phyloP scores from a whole-genome alignment of 2,888 invertebrate genomes.

The Rhamphomyia laevipes region DNA sequence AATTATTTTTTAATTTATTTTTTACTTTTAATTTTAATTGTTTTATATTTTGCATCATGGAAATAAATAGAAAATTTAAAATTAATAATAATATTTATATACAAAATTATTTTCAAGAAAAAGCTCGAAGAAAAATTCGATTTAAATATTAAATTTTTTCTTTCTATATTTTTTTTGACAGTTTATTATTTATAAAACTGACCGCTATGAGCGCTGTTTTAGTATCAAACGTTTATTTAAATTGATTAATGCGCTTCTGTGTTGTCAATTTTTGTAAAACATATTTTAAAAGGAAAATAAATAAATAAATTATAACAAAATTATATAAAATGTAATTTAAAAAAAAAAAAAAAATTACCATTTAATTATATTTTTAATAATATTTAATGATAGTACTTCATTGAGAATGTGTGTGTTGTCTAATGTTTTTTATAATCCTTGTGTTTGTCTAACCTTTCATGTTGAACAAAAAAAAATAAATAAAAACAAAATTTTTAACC shows the following conservation, averaged over 20 bases:
- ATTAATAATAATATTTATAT: no score
- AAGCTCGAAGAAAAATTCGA: neutral
- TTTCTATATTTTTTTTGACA: neutral
- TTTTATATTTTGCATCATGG: neutral
- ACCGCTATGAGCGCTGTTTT: no score
- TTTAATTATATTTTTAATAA: conserved; percentile 7
- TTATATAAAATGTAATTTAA: no score
- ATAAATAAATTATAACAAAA: no score
- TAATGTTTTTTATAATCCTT: conserved; percentile 69
- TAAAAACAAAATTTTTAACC: conserved; percentile 9
- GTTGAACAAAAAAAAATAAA: conserved; percentile 19
- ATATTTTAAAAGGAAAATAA: no score
- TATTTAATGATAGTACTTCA: conserved; percentile 38
- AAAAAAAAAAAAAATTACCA: neutral
- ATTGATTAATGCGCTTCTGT: no score
- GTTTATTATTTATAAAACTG: neutral
- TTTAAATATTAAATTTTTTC: no score
- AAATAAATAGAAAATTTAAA: no score
- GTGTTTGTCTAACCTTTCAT: conserved; percentile 68
- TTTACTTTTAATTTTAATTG: conserved; percentile 11
- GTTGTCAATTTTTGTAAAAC: no score
- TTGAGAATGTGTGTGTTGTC: conserved; percentile 76
- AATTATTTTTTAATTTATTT: conserved; percentile 19
- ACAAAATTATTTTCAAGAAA: neutral
- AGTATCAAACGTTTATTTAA: no score